Base-by-base conservation (phyloP, 1,140 invertebrate species). In the Vanessa atalanta region DNA sequence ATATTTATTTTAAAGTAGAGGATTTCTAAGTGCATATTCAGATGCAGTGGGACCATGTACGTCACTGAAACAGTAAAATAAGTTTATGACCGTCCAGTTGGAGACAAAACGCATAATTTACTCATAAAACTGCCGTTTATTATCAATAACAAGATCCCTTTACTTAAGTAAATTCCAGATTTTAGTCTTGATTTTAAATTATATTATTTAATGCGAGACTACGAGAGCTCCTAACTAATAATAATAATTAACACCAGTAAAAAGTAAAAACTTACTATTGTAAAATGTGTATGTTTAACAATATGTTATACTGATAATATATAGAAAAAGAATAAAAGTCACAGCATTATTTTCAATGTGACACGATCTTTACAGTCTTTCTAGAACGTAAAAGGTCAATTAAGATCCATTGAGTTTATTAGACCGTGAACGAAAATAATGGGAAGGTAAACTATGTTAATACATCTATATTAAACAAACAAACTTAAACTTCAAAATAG, bases 21-120 rank as follows among this genome's bases (percentile, higher is more conserved):
- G 74, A 69, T 69, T 74, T 69, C 73, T 78, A 84, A 83, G 75
- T 86, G 88, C 88, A 88, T 76, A 78, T 79, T 67, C 37, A n/a
- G 69, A 76, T 86, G 80, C 82, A 83, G 78, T 67, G 61, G 65
- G 70, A 66, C 74, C 76, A 77, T 78, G 79, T 57, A 57, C 78
- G 80, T 84, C 83, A 85, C 82, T 77, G 75, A 75, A 83, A 88
- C 81, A 83, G 72, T 86, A 83, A 87, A 87, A 84, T 81, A 80
- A 79, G 26, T 88, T 88, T 88, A 87, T 71, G 72, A 64, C 57
- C 80, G 81, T 81, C 81, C 83, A 72, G 80, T 82, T 69, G 63
- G 65, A 70, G 78, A 73, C 78, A 72, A 81, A 82, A 83, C 82
- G 84, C 80, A 88, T 88, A 89, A 88, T 89, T 82, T 79, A 50